phyloP scores from a whole-genome alignment of 2,797 vertebrate species.

The Aplochiton taeniatus region DNA sequence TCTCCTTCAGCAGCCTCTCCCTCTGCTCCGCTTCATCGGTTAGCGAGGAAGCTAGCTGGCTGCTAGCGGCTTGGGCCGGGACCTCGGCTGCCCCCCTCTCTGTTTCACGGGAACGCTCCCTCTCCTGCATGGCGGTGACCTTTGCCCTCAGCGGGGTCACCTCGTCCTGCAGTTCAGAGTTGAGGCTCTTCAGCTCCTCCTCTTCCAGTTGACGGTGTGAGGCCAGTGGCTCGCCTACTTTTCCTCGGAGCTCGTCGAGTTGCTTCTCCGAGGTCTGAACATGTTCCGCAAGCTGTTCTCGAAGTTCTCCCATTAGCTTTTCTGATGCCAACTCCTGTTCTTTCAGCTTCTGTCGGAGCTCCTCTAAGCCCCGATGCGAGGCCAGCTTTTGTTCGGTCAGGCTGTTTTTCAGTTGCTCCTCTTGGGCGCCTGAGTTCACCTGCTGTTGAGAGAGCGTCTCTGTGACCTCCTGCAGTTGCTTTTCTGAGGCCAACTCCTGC shows the following conservation, averaged over 20 bases:
- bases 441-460: no score
- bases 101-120: neutral
- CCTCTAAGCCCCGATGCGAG: constrained; percentile 61
- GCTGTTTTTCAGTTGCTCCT: no score
- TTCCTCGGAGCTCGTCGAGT: constrained; percentile 4
- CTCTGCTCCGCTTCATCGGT: constrained; percentile 7
- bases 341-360: constrained; percentile 40
- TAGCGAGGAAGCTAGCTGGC: neutral
- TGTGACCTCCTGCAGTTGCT: no score
- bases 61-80: neutral
- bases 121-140: constrained; percentile 61
- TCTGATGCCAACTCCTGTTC: constrained; percentile 15
- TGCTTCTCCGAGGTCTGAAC: neutral
- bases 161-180: constrained; percentile 68
- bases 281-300: constrained; percentile 41
- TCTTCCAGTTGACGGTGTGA: no score
- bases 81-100: neutral
- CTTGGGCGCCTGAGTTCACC: no score
- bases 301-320: constrained; percentile 38
- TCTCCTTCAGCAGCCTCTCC: constrained; percentile 9
- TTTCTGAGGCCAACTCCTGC: no score
- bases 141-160: constrained; percentile 49
- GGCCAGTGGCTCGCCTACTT: no score
- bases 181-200: constrained; percentile 45
- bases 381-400: constrained; percentile 36